Evolutionary conservation across 2,888 invertebrate species (phyloP).

Genomic region (Stramonita haemastoma): DNA sequence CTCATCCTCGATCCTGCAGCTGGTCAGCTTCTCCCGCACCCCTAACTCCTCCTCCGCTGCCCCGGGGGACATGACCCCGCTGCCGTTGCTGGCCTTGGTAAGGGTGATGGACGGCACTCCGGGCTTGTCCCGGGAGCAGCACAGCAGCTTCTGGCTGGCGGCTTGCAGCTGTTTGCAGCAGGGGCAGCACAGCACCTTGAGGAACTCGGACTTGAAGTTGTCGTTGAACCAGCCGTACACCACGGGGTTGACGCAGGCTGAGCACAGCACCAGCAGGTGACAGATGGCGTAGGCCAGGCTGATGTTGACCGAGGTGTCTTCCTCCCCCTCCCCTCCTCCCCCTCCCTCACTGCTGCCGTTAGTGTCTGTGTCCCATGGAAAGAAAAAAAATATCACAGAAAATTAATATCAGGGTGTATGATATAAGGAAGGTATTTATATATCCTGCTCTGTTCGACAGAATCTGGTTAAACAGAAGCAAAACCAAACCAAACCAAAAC

Average conservation of each 20-base stretch:
- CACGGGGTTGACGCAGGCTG: constrained; percentile 93
- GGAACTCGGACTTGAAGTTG: constrained; percentile 92
- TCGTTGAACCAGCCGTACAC: constrained; percentile 96
- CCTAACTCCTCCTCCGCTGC: constrained; percentile 36
- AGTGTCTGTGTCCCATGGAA: too few relatives aligned
- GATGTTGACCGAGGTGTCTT: constrained; percentile 44
- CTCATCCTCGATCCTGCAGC: background rate
- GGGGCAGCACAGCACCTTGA: constrained; percentile 70
- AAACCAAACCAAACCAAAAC: too few relatives aligned
- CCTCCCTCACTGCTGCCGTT: background rate
- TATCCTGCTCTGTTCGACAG: too few relatives aligned
- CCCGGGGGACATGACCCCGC: too few relatives aligned
- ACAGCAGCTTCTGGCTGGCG: too few relatives aligned
- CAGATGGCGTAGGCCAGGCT: constrained; percentile 79
- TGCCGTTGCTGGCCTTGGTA: constrained; percentile 54
- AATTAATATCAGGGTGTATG: too few relatives aligned
- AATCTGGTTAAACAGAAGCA: too few relatives aligned
- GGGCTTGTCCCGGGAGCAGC: background rate
- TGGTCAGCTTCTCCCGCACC: background rate
- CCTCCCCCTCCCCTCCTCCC: background rate
- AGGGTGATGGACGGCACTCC: constrained; percentile 55
- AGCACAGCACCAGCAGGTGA: constrained; percentile 89
- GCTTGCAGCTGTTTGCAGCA: constrained; percentile 55
- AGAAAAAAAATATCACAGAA: too few relatives aligned
- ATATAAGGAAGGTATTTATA: too few relatives aligned